Conservation (phyloP, 2,888 invertebrate genomes). For the Watsonalla binaria region DNA sequence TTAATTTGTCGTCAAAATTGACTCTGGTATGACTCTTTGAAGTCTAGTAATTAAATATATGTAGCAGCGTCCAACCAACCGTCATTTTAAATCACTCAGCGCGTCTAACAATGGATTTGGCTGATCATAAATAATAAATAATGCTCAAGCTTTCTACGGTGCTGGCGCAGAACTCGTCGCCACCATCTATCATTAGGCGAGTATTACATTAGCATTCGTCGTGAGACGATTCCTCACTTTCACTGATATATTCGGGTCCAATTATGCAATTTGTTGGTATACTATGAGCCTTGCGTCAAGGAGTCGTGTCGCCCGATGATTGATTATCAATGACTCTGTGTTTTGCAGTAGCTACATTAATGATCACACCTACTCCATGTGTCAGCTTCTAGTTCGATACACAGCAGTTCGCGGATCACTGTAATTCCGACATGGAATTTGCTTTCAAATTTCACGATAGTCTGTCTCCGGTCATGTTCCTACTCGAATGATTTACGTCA, state of each 20-base stretch:
- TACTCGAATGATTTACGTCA: neutral
- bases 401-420: neutral
- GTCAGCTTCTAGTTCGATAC: neutral
- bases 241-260: slow-evolving; percentile 61
- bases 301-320: slow-evolving; percentile 23
- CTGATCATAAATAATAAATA: slow-evolving; percentile 57
- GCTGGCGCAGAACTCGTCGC: slow-evolving; percentile 31
- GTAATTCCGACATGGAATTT: neutral
- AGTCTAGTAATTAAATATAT: slow-evolving; percentile 27
- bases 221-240: slow-evolving; percentile 67
- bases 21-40: slow-evolving; percentile 7
- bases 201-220: slow-evolving; percentile 52
- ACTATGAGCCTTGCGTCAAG: slow-evolving; percentile 25
- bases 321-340: slow-evolving; percentile 13
- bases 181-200: slow-evolving; percentile 61
- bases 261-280: slow-evolving; percentile 62
- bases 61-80: slow-evolving; percentile 10
- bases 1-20: slow-evolving; percentile 9
- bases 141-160: slow-evolving; percentile 58
- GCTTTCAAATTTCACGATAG: neutral
- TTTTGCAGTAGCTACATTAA: slow-evolving; percentile 6
- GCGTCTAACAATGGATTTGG: slow-evolving; percentile 54
- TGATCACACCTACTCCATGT: neutral
- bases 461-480: neutral
- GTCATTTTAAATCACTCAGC: slow-evolving; percentile 59